Evolutionary conservation across 2,113 vertebrate species (phyloP), one percentile per base, ranked within the genome.

Genomic region (Stictonetta naevosa): DNA sequence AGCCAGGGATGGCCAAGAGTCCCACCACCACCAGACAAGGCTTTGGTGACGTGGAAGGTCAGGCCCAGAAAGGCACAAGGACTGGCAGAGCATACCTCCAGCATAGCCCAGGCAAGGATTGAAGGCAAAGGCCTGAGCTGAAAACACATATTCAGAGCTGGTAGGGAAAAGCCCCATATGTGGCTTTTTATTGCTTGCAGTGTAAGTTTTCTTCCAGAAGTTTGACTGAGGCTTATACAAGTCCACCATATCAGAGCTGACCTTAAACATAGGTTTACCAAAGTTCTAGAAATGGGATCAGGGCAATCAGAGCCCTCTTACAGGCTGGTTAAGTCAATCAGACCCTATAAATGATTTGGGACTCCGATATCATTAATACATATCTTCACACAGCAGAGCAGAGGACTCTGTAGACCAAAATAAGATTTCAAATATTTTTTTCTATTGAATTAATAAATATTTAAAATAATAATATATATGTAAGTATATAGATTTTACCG

Each of bases 1-100:
- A 66, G 46, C 10, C 2, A 4, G 15, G 16, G 18, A 11, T 5
- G 2, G 3, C 25, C 40, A 25, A 71, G 13, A 66, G 38, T 72
- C 16, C 14, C 7, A 4, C 19, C 14, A 14, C 63, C 23, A 11
- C 11, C 33, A 64, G 18, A 9, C 5, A n/a, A 34, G 50, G 36
- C 23, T 13, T 25, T 38, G 11, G 13, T 67, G 13, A 66, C 71
- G 29, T 78, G 10, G 4, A 6, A 63, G 20, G 8, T 75, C 40
- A 62, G 26, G 4, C 11, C 7, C 8, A 79, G 25, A 13, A 34
- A 58, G 4, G 4, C 1, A 0, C 19, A 36, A 52, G 21, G 36
- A 23, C 20, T 58, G 33, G 29, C 1, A 66, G n/a, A 60, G 19
- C 11, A 19, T 28, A 31, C 31, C 20, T 78, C 18, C 16, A 46